Percentiles rank a stretch among this genome's conserved stretches.
phyloP scores from a whole-genome alignment of 2,797 vertebrate genomes.

The Centroberyx gerrardi region DNA sequence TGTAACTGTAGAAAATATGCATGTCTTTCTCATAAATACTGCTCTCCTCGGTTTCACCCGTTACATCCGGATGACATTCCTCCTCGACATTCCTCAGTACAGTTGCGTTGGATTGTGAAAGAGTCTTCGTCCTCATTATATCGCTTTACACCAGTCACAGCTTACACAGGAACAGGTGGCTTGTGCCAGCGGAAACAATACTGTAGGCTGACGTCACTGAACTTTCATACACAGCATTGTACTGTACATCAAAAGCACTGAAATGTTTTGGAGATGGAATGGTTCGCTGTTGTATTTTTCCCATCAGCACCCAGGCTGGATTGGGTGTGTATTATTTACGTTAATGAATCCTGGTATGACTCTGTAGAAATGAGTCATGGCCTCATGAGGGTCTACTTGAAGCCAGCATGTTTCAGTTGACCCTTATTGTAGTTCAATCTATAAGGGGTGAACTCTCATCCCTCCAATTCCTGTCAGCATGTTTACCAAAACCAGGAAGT shows the following conservation, averaged over 20 bases:
- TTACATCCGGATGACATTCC: background rate
- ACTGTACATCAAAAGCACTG: background rate
- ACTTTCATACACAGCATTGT: background rate
- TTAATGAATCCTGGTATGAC: background rate
- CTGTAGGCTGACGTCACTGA: slow-evolving; percentile 7
- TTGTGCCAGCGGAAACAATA: background rate
- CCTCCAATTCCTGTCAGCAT: background rate
- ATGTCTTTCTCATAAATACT: slow-evolving; percentile 39
- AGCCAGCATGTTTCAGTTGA: background rate
- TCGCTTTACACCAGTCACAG: slow-evolving; percentile 8
- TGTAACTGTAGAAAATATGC: slow-evolving; percentile 44
- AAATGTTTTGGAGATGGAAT: background rate
- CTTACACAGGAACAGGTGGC: slow-evolving; percentile 1
- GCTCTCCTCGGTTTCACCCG: background rate
- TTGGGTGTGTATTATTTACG: background rate
- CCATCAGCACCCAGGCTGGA: background rate
- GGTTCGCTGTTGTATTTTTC: background rate
- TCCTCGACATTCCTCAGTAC: slow-evolving; percentile 11
- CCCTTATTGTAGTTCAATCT: background rate
- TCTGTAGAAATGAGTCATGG: background rate
- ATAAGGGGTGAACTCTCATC: background rate
- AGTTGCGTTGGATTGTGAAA: background rate
- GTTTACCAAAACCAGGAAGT: background rate
- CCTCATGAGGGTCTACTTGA: background rate
- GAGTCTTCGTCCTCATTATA: background rate